Evolutionary conservation across 2,888 invertebrate species (phyloP).

Genomic region (Cantharis rufa): DNA sequence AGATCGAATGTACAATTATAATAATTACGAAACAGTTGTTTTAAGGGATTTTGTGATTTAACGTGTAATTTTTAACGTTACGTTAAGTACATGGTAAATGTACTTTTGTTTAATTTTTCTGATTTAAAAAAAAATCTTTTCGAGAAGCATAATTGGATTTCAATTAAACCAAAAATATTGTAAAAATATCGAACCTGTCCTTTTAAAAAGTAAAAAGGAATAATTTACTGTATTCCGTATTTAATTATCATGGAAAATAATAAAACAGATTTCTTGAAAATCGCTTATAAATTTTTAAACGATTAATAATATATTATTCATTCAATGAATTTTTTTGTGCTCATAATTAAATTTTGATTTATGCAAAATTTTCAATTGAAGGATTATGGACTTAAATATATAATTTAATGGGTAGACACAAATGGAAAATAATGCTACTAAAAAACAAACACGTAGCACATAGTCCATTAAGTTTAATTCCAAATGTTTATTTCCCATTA

Average conservation of each 20-base stretch:
- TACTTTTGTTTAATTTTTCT: too few relatives aligned
- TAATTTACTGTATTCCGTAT: not conserved
- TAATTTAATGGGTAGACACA: not conserved
- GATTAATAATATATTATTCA: not conserved
- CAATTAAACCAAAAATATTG: too few relatives aligned
- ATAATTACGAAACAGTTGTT: too few relatives aligned
- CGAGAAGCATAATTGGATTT: too few relatives aligned
- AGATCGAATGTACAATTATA: not conserved
- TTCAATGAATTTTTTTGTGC: not conserved
- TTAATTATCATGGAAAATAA: not conserved
- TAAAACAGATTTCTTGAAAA: not conserved
- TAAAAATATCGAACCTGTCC: too few relatives aligned
- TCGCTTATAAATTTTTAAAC: not conserved
- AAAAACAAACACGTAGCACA: conserved; percentile 1
- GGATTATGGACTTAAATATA: not conserved
- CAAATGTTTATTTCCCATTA: conserved; percentile 3
- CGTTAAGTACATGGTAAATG: too few relatives aligned
- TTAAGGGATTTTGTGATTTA: too few relatives aligned
- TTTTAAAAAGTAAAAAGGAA: too few relatives aligned
- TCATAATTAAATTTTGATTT: not conserved
- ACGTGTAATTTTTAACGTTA: too few relatives aligned
- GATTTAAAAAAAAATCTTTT: too few relatives aligned
- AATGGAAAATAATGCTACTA: not conserved
- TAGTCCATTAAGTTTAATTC: not conserved
- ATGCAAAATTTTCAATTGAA: not conserved